Conservation (phyloP, 2,888 invertebrate species). For the Phyto melanocephala region DNA sequence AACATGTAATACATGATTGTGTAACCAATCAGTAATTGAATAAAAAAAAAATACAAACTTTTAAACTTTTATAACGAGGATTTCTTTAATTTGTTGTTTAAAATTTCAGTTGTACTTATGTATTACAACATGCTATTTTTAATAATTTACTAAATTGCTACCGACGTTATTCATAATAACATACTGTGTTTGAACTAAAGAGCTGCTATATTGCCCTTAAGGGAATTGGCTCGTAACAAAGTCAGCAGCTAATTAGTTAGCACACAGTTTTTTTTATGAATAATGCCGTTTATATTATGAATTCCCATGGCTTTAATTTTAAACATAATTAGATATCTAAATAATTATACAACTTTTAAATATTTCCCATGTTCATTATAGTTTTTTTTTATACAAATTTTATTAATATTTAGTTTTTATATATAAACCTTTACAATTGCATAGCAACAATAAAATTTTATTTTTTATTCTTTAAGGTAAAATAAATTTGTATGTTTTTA, state of each 20-base stretch:
- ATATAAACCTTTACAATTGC: constrained; percentile 40
- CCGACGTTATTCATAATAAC: too few species aligned
- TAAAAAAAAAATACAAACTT: background rate
- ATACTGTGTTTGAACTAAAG: too few species aligned
- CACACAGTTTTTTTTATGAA: too few species aligned
- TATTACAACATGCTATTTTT: background rate
- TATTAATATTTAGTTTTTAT: background rate
- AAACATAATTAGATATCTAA: constrained; percentile 10
- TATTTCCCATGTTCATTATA: background rate
- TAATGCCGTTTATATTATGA: too few species aligned
- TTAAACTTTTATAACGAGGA: background rate
- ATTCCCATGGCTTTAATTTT: background rate
- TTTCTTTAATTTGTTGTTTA: too few species aligned
- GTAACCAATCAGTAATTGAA: constrained; percentile 36
- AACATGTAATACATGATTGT: constrained; percentile 41
- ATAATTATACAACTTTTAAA: constrained; percentile 1
- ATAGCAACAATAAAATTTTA: constrained; percentile 31
- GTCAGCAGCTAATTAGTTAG: too few species aligned
- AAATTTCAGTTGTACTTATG: background rate
- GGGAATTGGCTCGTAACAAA: too few species aligned
- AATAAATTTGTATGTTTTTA: background rate
- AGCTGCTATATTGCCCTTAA: too few species aligned
- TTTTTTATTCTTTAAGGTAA: background rate
- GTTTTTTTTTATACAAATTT: background rate
- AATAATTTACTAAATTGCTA: constrained; percentile 11